Evolutionary conservation across 1,140 invertebrate genomes (phyloP).

Genomic region (Drosophila tristis): DNA sequence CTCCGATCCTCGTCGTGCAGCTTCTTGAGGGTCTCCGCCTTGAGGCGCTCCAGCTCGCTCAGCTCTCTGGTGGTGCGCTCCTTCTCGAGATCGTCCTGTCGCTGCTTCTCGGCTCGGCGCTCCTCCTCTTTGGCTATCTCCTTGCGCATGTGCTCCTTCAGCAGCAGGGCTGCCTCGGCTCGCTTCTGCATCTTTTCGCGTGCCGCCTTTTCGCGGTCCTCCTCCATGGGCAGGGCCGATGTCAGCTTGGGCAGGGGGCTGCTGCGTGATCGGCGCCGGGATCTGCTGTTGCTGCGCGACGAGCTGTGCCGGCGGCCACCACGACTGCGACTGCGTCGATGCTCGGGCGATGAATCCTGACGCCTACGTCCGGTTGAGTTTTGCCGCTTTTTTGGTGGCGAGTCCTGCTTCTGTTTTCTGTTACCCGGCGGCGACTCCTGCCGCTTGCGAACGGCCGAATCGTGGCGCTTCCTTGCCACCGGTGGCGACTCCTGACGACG

Average conservation of each 20-base stretch:
- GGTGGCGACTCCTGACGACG: slow-evolving; percentile 24
- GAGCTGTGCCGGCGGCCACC: slow-evolving; percentile 59
- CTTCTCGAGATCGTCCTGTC: slow-evolving; percentile 76
- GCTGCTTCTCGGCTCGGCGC: slow-evolving; percentile 82
- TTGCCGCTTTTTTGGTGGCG: slow-evolving; percentile 36
- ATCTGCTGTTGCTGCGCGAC: slow-evolving; percentile 55
- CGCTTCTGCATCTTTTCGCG: slow-evolving; percentile 84
- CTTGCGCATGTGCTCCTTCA: slow-evolving; percentile 86
- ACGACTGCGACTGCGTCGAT: slow-evolving; percentile 42
- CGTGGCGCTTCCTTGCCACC: slow-evolving; percentile 12
- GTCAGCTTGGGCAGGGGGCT: slow-evolving; percentile 47
- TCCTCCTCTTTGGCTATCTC: slow-evolving; percentile 84
- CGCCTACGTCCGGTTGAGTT: slow-evolving; percentile 41
- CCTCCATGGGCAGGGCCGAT: slow-evolving; percentile 33
- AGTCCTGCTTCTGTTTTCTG: slow-evolving; percentile 23
- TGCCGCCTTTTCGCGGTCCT: slow-evolving; percentile 73
- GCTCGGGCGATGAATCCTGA: slow-evolving; percentile 15
- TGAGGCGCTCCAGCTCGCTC: slow-evolving; percentile 77
- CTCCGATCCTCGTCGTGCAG: slow-evolving; percentile 73
- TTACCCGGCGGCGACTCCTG: slow-evolving; percentile 32
- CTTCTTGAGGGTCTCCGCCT: slow-evolving; percentile 76
- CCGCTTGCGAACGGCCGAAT: slow-evolving; percentile 17
- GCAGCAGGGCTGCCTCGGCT: slow-evolving; percentile 84
- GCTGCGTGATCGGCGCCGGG: slow-evolving; percentile 49
- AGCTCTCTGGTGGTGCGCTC: slow-evolving; percentile 76